Evolutionary conservation across 2,113 vertebrate species (phyloP).

Genomic region (Xyrauchen texanus): DNA sequence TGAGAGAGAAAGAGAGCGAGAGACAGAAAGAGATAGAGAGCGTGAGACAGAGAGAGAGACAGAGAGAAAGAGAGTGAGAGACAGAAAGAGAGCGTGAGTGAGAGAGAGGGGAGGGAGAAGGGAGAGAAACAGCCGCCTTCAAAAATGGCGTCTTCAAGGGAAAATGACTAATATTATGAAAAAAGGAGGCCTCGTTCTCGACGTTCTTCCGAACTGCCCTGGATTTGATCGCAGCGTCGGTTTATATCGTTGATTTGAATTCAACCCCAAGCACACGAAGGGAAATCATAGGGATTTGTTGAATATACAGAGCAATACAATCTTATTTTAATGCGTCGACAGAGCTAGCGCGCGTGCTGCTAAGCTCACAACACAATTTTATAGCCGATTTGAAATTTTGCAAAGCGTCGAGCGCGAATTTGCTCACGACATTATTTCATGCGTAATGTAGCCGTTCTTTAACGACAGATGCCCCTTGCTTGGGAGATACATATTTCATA

Average conservation of each 20-base stretch:
- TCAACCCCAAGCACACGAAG: background rate
- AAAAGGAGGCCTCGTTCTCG: constrained; percentile 65
- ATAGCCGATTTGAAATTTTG: constrained; percentile 48
- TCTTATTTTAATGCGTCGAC: constrained; percentile 80
- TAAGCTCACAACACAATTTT: constrained; percentile 58
- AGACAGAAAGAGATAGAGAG: too few relatives aligned
- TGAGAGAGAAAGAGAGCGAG: too few relatives aligned
- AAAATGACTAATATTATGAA: constrained; percentile 78
- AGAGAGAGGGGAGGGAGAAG: constrained; percentile 61
- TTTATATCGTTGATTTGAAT: background rate
- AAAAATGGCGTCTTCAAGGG: constrained; percentile 82
- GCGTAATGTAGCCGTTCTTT: constrained; percentile 64
- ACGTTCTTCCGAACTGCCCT: constrained; percentile 18
- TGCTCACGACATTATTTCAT: constrained; percentile 32
- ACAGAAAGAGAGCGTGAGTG: constrained; percentile 33
- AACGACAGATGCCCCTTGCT: constrained; percentile 55
- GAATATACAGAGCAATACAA: constrained; percentile 52
- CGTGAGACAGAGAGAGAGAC: too few relatives aligned
- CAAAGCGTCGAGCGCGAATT: constrained; percentile 51
- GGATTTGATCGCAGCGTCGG: background rate
- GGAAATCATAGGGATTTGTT: constrained; percentile 26
- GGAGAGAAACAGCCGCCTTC: constrained; percentile 75
- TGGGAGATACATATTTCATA: constrained; percentile 59
- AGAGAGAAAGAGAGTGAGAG: too few relatives aligned
- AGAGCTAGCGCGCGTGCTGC: constrained; percentile 73